Evolutionary conservation across 2,797 vertebrate genomes (phyloP), one percentile per base, ranked within the genome.

Genomic region (Neosilurus mollespiculum): DNA sequence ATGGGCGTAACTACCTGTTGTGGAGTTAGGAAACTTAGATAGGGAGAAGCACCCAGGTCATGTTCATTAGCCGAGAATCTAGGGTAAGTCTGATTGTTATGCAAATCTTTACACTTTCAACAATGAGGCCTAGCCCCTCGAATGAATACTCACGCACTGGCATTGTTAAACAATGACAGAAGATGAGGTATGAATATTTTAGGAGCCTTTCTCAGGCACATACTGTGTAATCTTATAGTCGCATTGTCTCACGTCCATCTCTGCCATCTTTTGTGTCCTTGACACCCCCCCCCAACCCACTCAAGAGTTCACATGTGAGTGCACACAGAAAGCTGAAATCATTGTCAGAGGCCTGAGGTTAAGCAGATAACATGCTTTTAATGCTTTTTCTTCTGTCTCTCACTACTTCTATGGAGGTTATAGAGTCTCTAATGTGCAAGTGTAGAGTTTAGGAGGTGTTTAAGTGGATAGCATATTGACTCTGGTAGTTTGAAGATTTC

Each of bases 131-230:
- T 49, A 58, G 8, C 22, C 9, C 22, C 24, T 22, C 62, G 16
- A 43, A 75, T 69, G 71, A 43, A 83, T 84, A 72, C 80, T 82
- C 34, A 75, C 4, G 37, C 61, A 16, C 54, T 56, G 30, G 81
- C 77, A 80, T 76, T 54, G 64, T 83, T 87, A 82, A 86, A 77
- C 30, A 59, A 49, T 56, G 24, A 34, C 34, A 64, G 79, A 81
- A 76, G 34, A 75, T 53, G 58, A 83, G 62, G 30, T 61, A 49
- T 83, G 49, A 78, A 87, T 87, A 84, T 82, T 90, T 88, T 24
- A 83, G 72, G 11, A 80, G 76, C 9, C 22, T 22, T 62, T 87
- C 83, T 37, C 58, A 26, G 62, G 62, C 61, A 69, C 66, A 62
- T 81, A 77, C 59, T 81, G 81, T 79, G 77, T 11, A 70, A 67